Base-by-base conservation (phyloP, 2,888 invertebrate species). In the Dryobotodes eremita region DNA sequence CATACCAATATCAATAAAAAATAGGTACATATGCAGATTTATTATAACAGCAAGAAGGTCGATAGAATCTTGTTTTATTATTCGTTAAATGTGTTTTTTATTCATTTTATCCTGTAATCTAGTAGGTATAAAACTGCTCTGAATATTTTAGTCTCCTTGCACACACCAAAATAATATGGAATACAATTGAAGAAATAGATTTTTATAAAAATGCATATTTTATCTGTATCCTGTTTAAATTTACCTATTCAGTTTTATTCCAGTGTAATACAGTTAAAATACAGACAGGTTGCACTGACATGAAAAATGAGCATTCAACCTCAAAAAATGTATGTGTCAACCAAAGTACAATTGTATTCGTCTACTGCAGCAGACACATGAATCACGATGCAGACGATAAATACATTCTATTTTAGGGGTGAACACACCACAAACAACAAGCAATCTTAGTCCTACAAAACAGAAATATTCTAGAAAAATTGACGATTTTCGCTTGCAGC, bases 331-430 rank as follows among this genome's bases (percentile, higher is more conserved):
- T 90, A 90, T 88, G 82, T 92, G 91, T 88, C 90, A 86, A 91
- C 85, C 88, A 89, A 91, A 91, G 84, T 84, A 90, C 93, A 94
- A 96, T 95, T 91, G 93, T 95, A 96, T 96, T 95, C 95, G 95
- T 96, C 96, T 96, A 92, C 93, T 94, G 95, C 93, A 95, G 92
- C 92, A 95, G 95, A 95, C 95, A 94, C 94, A 96, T 96, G 95
- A 96, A 96, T 96, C 95, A 95, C 93, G 93, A 93, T 95, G 95
- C 96, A 96, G 92, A 94, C 91, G 76, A 87, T 91, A 94, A 93
- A 94, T 92, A 91, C 93, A 95, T 95, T 95, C 91, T 90, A 91
- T 92, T 92, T 91, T 90, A 93, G 94, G 93, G 93, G 93, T 94
- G 91, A 93, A 93, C 92, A 93, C 87, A 87, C 86, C 89, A 87